Evolutionary conservation across 1,140 invertebrate genomes (phyloP), one percentile per base, ranked within the genome.

Genomic region (Drosophila ogumai): DNA sequence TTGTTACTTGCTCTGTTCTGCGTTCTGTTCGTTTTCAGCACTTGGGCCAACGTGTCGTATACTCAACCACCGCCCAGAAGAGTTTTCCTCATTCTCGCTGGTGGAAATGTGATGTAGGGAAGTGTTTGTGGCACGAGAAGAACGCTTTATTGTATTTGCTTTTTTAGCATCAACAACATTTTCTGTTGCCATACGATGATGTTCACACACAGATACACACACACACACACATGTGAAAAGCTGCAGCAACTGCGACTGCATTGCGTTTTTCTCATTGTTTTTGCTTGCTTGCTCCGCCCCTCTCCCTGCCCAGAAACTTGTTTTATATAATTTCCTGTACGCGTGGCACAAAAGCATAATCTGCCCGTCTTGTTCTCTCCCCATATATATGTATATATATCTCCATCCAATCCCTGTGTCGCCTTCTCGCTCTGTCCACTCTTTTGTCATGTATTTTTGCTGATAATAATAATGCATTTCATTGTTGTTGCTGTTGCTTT

Each of bases 271-370:
- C 75, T 82, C 76, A 82, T 86, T 87, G 82, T 86, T 85, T 87
- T 75, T 86, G 77, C 71, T 36, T 54, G 65, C 44, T n/a, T 31
- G 32, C 49, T 1, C 22, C 22, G 25, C 19, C 54, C 17, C 22
- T 25, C 46, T 31, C 13, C 13, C 32, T 2, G 31, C 31, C 71
- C 73, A 77, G 63, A 77, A 82, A 86, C 82, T 87, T 82, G 82
- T 86, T 86, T 84, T 82, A 86, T 86, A 86, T 88, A 87, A 86
- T 86, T 86, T 86, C 82, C 82, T 87, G 82, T 88, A 82, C 79
- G 82, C 84, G 82, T 86, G 82, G 82, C 82, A 86, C 75, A 79
- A 87, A 86, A 79, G 68, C 82, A 82, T 86, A 82, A 87, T 81
- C 79, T 60, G 38, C 40, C 59, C 71, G 49, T 67, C 58, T 59